Percentiles rank a stretch among this genome's conserved stretches.
Conservation (phyloP, 2,888 invertebrate species). For the Melipona beecheii region DNA sequence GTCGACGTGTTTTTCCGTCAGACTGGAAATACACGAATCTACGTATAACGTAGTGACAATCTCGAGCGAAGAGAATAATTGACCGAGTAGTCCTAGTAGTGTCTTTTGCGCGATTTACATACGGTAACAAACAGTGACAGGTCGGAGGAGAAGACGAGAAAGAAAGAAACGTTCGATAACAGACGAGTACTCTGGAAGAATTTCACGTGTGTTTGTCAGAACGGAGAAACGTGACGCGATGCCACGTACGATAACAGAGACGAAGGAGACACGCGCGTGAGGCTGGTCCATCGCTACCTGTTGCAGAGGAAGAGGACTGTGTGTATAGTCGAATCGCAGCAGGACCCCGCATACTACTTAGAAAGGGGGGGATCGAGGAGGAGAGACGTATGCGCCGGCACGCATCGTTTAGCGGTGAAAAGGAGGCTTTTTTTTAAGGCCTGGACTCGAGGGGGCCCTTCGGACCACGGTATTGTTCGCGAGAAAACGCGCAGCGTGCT, state of each 20-base stretch:
- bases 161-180: not conserved
- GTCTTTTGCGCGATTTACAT: not conserved
- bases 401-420: slow-evolving; percentile 56
- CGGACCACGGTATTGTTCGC: slow-evolving; percentile 53
- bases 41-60: not conserved
- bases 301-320: slow-evolving; percentile 44
- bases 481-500: not conserved
- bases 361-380: slow-evolving; percentile 33
- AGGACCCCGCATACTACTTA: slow-evolving; percentile 63
- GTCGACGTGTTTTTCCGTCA: no score
- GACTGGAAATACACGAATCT: not conserved
- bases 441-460: slow-evolving; percentile 33
- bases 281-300: slow-evolving; percentile 53
- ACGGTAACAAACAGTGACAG: not conserved
- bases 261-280: slow-evolving; percentile 19
- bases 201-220: not conserved
- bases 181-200: not conserved
- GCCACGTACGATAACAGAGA: slow-evolving; percentile 19
- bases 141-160: not conserved
- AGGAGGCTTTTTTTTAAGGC: slow-evolving; percentile 29
- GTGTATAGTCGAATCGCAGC: slow-evolving; percentile 45
- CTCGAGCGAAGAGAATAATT: not conserved
- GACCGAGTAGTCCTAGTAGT: not conserved
- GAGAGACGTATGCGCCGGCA: slow-evolving; percentile 48
- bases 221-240: not conserved